Base-by-base conservation (phyloP, 2,113 vertebrate genomes). In the Trogon surrucura region DNA sequence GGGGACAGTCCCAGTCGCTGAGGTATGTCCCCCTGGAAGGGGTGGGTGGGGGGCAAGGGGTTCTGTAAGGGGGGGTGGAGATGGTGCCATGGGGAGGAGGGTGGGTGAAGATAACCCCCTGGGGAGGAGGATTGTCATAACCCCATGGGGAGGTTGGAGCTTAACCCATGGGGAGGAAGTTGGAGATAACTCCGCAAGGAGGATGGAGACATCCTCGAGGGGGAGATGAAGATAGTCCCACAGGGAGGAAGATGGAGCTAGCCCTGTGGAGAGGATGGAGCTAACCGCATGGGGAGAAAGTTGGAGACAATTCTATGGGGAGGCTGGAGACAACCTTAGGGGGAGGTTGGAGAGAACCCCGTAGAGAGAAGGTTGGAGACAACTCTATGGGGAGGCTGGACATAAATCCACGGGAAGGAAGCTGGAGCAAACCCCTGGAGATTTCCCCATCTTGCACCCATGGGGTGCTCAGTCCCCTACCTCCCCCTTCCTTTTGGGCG, bases 1-100 rank as follows among this genome's bases (percentile, higher is more conserved):
- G 65, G 17, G 88, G 70, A n/a, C 96, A 82, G 19, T 54, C 65
- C 15, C 92, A 85, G 44, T 71, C 94, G 73, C 83, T 84, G 85
- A 95, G 91, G 95, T 95, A 80, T 2, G 77, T 36, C 36, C 36
- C 36, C 36, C 36, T 36, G 36, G 36, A 36, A 36, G 36, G 36
- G 36, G 36, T 36, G 36, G 36, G 36, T 36, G 25, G n/a, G 48
- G n/a, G 20, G 11, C 48, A 57, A 47, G 32, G 58, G 70, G 10
- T 65, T 51, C 67, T 75, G 67, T 29, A 26, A 44, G 34, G 20
- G 12, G 21, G 5, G 23, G 1, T 30, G 36, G 36, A 34, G 45
- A 10, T 13, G 23, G 11, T 0, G 3, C 20, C 19, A 26, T 11
- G n/a, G 20, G 18, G n/a, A 38, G 5, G n/a, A 2, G 36, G 36